Conservation (phyloP, 2,797 vertebrate genomes). For the Xerus rutilus region DNA sequence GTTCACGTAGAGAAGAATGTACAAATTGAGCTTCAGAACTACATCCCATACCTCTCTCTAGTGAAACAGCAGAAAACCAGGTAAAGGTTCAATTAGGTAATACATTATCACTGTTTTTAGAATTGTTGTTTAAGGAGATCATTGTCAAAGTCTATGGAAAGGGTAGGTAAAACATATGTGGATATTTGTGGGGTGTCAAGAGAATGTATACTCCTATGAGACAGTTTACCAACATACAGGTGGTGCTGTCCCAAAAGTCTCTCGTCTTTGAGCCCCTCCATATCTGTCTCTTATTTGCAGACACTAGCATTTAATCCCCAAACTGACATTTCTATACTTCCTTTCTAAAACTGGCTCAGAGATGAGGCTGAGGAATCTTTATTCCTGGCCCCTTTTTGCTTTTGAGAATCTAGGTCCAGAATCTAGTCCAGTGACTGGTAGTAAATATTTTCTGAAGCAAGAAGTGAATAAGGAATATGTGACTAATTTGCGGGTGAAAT, state of each 20-base stretch:
- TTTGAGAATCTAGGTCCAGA: background rate
- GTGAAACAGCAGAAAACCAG: conserved; percentile 16
- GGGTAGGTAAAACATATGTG: background rate
- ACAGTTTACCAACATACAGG: background rate
- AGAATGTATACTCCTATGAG: background rate
- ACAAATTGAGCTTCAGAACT: background rate
- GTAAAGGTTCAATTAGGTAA: conserved; percentile 42
- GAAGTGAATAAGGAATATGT: background rate
- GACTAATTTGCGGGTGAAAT: background rate
- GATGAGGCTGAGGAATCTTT: background rate
- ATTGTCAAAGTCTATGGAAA: background rate
- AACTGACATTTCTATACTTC: background rate
- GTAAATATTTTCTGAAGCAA: conserved; percentile 53
- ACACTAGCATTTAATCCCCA: background rate
- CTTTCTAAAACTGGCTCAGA: background rate
- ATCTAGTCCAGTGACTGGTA: background rate
- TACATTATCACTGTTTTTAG: conserved; percentile 41
- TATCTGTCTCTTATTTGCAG: background rate
- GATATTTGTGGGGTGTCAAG: background rate
- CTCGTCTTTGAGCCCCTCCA: background rate
- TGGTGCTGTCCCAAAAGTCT: background rate
- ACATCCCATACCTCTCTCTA: background rate
- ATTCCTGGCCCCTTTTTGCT: background rate
- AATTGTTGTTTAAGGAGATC: background rate
- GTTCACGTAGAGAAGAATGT: conserved; percentile 27